Evolutionary conservation across 1,140 invertebrate species (phyloP).

Genomic region (Popillia japonica): DNA sequence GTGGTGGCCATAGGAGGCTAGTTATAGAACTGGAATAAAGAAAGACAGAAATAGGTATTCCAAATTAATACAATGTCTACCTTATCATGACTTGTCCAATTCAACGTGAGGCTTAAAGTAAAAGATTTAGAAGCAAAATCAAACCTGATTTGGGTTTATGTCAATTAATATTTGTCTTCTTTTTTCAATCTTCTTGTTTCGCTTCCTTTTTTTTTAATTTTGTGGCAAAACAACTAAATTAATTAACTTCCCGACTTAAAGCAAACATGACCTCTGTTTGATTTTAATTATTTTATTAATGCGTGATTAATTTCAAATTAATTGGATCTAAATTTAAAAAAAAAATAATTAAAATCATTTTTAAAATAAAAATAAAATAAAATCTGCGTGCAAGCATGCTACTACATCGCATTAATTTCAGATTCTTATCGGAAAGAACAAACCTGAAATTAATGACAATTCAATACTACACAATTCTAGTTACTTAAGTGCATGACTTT

Average conservation of each 20-base stretch:
- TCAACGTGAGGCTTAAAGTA: too few relatives aligned
- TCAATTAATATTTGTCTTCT: too few relatives aligned
- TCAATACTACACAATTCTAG: neutral
- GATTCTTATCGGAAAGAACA: neutral
- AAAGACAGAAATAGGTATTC: too few relatives aligned
- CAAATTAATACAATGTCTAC: too few relatives aligned
- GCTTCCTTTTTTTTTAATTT: neutral
- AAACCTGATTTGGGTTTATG: too few relatives aligned
- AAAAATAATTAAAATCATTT: conserved; percentile 27
- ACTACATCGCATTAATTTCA: conserved; percentile 4
- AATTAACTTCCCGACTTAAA: neutral
- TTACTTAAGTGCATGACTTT: neutral
- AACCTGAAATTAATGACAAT: neutral
- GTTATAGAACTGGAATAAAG: too few relatives aligned
- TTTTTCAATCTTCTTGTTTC: too few relatives aligned
- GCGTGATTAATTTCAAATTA: neutral
- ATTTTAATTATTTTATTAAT: conserved; percentile 14
- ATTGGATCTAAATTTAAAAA: neutral
- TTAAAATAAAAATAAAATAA: neutral
- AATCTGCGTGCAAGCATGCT: conserved; percentile 22
- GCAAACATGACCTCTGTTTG: neutral
- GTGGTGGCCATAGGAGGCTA: too few relatives aligned
- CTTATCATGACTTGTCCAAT: too few relatives aligned
- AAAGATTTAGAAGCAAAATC: too few relatives aligned
- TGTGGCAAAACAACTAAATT: neutral